Base-by-base conservation (phyloP, 2,888 invertebrate species). In the Plagodis pulveraria region DNA sequence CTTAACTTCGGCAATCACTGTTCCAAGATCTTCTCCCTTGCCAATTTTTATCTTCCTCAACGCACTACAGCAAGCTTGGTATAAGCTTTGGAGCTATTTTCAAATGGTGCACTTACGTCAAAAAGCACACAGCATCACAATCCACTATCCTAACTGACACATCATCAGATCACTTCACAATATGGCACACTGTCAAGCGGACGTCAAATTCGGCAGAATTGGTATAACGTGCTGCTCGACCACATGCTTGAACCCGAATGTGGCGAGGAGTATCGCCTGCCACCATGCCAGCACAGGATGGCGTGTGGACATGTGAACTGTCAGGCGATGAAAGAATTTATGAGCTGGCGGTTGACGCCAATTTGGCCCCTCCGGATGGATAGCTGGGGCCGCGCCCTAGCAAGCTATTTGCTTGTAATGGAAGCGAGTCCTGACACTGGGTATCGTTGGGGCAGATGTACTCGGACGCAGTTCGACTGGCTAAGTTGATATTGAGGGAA, bases 321-420 rank as follows among this genome's bases (percentile, higher is more conserved):
- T 92, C 91, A 91, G 81, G 58, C 69, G 79, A 80, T 74, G 87
- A 91, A 90, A 92, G 91, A 92, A 92, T 91, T 91, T 92, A 92
- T 91, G 91, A 82, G 84, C 81, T 67, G 65, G 64, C 68, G 67
- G 65, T 62, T 67, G 67, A 58, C 63, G 69, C 67, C 77, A 78
- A 83, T 79, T 75, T 58, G 60, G 74, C 74, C 87, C 85, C 87
- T 84, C 84, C 87, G 91, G 91, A 91, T 78, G 78, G 71, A 64
- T 60, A 71, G 65, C 64, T 72, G 72, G 77, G 78, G 74, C 72
- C 77, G 61, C 65, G 69, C 67, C 69, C 68, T 65, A 65, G 69
- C 50, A 4, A 36, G 49, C 33, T 42, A 33, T 34, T 50, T 50
- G 11, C 34, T 1, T 7, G 68, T 51, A 55, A 63, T 63, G 59